These are phyloP conservation scores for Melieria picta DNA, from an alignment of 2,888 invertebrate genomes.

Conservation along the genomic window DNA sequence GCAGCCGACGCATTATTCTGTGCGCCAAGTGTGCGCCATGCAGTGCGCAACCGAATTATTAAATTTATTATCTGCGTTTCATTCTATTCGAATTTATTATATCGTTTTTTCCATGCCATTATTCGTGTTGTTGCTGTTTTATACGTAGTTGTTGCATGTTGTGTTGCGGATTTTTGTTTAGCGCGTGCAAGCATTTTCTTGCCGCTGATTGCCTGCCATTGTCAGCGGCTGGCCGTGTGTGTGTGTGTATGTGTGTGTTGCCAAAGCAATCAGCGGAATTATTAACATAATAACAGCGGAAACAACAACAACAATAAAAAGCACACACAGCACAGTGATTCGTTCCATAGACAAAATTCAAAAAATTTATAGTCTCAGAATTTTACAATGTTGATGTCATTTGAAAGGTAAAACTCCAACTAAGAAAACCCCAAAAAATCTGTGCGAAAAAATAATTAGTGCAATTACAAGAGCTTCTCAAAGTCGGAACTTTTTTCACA, in stretches of 20 bases:
- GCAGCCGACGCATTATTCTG: too few relatives aligned
- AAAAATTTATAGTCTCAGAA: too few relatives aligned
- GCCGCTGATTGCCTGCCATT: conserved; percentile 32
- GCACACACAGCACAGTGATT: too few relatives aligned
- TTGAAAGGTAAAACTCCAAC: too few relatives aligned
- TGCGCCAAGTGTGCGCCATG: too few relatives aligned
- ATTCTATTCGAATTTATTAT: conserved; percentile 14
- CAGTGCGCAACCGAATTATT: conserved; percentile 7
- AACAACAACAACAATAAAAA: conserved; percentile 20
- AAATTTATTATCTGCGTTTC: conserved; percentile 21
- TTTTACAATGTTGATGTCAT: too few relatives aligned
- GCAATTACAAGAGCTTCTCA: too few relatives aligned
- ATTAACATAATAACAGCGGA: conserved; percentile 27
- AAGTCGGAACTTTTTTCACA: too few relatives aligned
- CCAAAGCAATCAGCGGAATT: conserved; percentile 28
- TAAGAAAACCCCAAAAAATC: too few relatives aligned
- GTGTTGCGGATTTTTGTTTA: too few relatives aligned
- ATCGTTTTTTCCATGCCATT: conserved; percentile 1
- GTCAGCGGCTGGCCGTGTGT: background rate
- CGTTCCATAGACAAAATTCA: too few relatives aligned
- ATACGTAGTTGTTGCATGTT: background rate
- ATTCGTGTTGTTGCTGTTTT: conserved; percentile 4
- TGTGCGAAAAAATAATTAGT: too few relatives aligned
- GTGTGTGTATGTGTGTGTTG: background rate
- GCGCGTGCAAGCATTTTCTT: background rate